These are phyloP conservation scores for Oostethus manadensis DNA, from an alignment of 2,113 vertebrate species.

Conservation along the genomic window DNA sequence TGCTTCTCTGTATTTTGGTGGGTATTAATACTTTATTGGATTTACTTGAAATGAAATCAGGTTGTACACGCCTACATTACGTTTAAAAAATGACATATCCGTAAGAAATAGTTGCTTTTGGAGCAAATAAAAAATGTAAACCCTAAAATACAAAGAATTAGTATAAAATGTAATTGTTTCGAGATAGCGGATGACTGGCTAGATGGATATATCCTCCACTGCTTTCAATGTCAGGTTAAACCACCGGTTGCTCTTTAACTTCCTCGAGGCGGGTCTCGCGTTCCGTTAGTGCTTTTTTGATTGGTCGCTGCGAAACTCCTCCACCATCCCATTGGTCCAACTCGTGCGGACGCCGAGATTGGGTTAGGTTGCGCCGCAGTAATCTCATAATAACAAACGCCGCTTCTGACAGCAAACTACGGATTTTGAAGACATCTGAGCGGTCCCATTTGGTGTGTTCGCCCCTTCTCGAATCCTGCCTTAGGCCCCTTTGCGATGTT, in stretches of 20 bases:
- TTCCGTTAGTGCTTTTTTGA: slow-evolving; percentile 19
- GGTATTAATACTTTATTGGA: too few relatives aligned
- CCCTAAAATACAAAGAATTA: too few relatives aligned
- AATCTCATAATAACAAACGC: slow-evolving; percentile 47
- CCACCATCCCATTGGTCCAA: slow-evolving; percentile 40
- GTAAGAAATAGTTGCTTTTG: too few relatives aligned
- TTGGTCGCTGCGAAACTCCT: slow-evolving; percentile 27
- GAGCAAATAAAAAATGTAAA: too few relatives aligned
- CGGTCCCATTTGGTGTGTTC: background rate
- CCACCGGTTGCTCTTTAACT: slow-evolving; percentile 16
- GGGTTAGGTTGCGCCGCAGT: slow-evolving; percentile 34
- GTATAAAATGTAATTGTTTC: background rate
- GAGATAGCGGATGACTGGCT: too few relatives aligned
- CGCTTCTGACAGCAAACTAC: slow-evolving; percentile 13
- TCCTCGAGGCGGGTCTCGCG: slow-evolving; percentile 17
- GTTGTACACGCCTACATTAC: too few relatives aligned
- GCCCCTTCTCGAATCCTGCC: background rate
- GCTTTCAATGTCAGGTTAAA: background rate
- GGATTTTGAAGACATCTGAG: background rate
- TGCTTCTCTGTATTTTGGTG: too few relatives aligned
- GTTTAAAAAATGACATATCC: too few relatives aligned
- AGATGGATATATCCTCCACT: background rate
- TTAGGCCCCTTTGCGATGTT: slow-evolving; percentile 17
- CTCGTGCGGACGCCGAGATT: slow-evolving; percentile 7
- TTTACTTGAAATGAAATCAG: too few relatives aligned